phyloP scores from a whole-genome alignment of 2,113 vertebrate species.

The Rynchops niger region DNA sequence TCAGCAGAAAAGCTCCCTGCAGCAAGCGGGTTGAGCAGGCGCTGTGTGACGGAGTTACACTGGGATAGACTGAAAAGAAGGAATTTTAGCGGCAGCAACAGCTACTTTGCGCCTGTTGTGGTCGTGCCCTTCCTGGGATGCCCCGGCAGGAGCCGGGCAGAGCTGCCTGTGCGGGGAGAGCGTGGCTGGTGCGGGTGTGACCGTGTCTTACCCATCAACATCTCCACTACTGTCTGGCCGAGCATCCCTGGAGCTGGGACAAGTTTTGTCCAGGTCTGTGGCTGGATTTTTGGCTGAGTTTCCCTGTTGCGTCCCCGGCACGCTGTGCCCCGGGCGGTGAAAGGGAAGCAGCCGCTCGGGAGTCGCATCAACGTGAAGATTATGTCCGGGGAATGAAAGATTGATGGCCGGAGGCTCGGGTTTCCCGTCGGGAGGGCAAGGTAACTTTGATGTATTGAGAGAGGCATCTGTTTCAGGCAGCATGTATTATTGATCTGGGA shows the following conservation, averaged over 20 bases:
- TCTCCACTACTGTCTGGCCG: background rate
- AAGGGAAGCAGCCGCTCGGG: background rate
- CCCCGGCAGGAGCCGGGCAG: background rate
- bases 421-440: constrained; percentile 22
- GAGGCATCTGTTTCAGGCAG: constrained; percentile 64
- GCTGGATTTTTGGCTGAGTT: background rate
- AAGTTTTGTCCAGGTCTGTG: background rate
- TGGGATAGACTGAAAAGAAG: background rate
- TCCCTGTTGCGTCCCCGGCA: background rate
- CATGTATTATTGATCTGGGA: constrained; percentile 68
- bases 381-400: constrained; percentile 63
- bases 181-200: background rate
- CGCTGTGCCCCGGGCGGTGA: background rate
- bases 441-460: background rate
- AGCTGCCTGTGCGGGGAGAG: background rate
- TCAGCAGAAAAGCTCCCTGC: background rate
- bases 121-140: background rate
- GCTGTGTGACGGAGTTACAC: background rate
- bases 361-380: background rate
- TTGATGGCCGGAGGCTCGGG: constrained; percentile 49
- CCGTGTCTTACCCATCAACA: background rate
- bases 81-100: background rate
- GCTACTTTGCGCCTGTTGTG: background rate
- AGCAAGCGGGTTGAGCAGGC: background rate
- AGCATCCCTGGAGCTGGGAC: background rate